These are phyloP conservation scores for Pammene fasciana DNA, from an alignment of 2,888 invertebrate species.

Conservation along the genomic window DNA sequence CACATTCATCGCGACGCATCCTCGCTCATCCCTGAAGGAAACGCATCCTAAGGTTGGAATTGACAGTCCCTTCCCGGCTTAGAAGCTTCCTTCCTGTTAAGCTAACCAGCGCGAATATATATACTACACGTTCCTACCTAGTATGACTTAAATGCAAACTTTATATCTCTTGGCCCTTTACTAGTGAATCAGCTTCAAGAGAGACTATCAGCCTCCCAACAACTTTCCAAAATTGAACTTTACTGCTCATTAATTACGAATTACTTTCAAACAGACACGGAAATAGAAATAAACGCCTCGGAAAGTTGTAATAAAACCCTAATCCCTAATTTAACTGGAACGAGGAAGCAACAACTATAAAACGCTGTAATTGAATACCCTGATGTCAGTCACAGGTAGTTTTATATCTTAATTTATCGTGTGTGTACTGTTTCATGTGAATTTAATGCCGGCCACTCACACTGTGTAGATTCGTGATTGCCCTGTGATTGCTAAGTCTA, in stretches of 20 bases:
- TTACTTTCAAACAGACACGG: not conserved
- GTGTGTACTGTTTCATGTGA: not conserved
- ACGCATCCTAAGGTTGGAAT: no score
- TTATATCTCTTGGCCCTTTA: slow-evolving; percentile 1
- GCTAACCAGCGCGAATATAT: not conserved
- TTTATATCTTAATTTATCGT: slow-evolving; percentile 9
- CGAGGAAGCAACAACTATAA: slow-evolving; percentile 27
- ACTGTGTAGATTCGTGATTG: no score
- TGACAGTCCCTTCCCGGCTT: no score
- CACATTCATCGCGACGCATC: no score
- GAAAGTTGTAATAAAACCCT: slow-evolving; percentile 28
- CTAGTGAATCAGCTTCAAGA: not conserved
- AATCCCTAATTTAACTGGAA: slow-evolving; percentile 24
- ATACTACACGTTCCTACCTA: not conserved
- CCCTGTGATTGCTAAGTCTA: no score
- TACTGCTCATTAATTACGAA: not conserved
- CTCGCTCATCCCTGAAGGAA: no score
- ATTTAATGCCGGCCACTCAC: no score
- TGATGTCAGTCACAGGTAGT: slow-evolving; percentile 7
- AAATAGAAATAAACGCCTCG: not conserved
- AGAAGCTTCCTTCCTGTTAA: no score
- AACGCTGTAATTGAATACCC: slow-evolving; percentile 26
- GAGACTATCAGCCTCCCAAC: not conserved
- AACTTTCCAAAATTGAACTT: not conserved
- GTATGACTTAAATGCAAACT: not conserved